Conservation (phyloP, 2,797 vertebrate species). For the Denticeps clupeoides region DNA sequence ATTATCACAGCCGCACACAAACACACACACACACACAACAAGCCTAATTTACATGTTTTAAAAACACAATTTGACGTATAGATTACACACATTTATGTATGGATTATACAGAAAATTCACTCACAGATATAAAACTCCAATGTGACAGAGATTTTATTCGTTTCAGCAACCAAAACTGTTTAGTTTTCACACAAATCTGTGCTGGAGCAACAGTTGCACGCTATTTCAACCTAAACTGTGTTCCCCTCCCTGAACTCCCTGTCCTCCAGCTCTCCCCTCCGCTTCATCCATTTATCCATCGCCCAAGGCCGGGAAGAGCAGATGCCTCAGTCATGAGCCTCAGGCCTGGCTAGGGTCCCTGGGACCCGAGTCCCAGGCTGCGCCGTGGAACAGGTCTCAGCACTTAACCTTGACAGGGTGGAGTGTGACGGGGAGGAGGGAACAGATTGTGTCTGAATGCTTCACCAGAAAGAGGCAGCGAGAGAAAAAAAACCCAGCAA, state of each 20-base stretch:
- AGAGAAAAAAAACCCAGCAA: background rate
- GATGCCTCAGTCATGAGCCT: background rate
- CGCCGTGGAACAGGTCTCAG: background rate
- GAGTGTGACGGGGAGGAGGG: background rate
- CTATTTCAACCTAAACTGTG: too few species aligned
- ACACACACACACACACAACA: conserved; percentile 4
- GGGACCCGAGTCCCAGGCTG: background rate
- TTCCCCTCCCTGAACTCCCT: too few species aligned
- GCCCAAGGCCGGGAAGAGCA: background rate
- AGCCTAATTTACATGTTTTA: too few species aligned
- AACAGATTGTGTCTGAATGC: background rate
- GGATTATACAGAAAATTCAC: too few species aligned
- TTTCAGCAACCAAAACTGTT: too few species aligned
- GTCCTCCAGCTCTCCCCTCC: background rate
- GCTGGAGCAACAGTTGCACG: too few species aligned
- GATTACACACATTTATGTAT: too few species aligned
- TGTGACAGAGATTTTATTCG: too few species aligned
- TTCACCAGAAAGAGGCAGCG: background rate
- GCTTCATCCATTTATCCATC: conserved; percentile 12
- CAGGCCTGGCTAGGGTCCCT: background rate
- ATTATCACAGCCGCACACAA: conserved; percentile 28
- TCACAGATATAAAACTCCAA: too few species aligned
- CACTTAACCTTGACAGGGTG: conserved; percentile 1
- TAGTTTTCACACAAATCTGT: too few species aligned
- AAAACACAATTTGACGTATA: too few species aligned